Conservation (phyloP, 2,797 vertebrate species). For the Sus cebifrons region DNA sequence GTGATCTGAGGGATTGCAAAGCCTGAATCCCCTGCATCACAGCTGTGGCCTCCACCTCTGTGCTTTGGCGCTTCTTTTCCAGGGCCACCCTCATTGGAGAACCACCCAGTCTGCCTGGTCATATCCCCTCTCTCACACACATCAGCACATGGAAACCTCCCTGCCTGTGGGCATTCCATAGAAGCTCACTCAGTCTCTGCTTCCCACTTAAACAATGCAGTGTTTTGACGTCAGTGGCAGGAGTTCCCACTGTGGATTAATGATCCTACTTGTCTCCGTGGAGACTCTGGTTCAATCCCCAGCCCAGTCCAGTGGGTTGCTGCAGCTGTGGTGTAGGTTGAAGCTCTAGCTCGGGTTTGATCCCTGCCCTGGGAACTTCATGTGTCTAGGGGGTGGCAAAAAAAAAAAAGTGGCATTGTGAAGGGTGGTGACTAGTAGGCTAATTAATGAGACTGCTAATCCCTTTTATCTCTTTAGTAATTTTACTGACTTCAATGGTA, state of each 20-base stretch:
- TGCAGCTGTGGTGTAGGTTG: too few species aligned
- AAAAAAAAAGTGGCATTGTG: too few species aligned
- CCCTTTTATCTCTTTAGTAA: background rate
- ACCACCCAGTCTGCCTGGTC: background rate
- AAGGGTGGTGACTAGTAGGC: background rate
- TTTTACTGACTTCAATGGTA: background rate
- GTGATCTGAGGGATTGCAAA: background rate
- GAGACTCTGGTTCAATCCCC: too few species aligned
- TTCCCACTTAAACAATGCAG: background rate
- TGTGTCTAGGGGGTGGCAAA: too few species aligned
- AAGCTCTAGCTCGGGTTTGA: too few species aligned
- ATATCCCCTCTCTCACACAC: background rate
- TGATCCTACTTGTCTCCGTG: too few species aligned
- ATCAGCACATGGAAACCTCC: background rate
- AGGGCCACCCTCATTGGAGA: background rate
- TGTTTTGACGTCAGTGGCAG: background rate
- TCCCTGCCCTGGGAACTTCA: too few species aligned
- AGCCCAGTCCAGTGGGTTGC: too few species aligned
- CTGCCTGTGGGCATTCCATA: background rate
- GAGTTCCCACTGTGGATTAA: too few species aligned
- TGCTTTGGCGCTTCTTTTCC: too few species aligned
- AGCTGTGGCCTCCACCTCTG: background rate
- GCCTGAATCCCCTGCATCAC: rapidly evolving
- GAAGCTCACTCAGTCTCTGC: background rate
- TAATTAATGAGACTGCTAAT: background rate